Evolutionary conservation across 2,797 vertebrate genomes (phyloP).

Genomic region (Lutjanus campechanus): DNA sequence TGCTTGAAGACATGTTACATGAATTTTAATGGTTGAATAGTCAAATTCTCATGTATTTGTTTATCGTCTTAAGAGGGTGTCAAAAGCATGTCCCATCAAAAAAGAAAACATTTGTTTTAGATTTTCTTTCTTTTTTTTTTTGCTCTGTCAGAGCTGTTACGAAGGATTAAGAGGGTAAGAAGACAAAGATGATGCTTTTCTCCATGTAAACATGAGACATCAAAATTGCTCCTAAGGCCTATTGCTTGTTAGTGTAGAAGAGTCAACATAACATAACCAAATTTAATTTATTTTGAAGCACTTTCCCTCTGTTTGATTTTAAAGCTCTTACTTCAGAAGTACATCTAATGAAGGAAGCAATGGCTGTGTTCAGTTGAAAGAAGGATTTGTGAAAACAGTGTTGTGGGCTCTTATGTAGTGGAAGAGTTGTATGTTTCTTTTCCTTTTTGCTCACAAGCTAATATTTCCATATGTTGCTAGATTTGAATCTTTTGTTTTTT

Average conservation of each 20-base stretch:
- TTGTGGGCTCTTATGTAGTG: constrained; percentile 9
- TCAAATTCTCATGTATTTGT: constrained; percentile 3
- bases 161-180: neutral
- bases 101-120: constrained; percentile 4
- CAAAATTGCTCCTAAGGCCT: neutral
- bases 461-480: constrained; percentile 20
- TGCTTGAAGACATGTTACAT: constrained; percentile 45
- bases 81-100: constrained; percentile 26
- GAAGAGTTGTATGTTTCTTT: constrained; percentile 16
- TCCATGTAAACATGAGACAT: neutral
- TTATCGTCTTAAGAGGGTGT: constrained; percentile 8
- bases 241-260: constrained; percentile 17
- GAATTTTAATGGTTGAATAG: constrained; percentile 33
- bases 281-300: constrained; percentile 53
- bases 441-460: constrained; percentile 7
- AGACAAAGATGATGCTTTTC: constrained; percentile 5
- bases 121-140: neutral
- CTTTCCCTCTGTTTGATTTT: constrained; percentile 49
- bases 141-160: neutral
- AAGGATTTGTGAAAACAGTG: constrained; percentile 14
- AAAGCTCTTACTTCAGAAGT: constrained; percentile 27
- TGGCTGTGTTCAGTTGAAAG: constrained; percentile 1
- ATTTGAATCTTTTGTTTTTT: constrained; percentile 10
- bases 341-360: constrained; percentile 47
- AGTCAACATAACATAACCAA: neutral